Evolutionary conservation across 2,113 vertebrate genomes (phyloP), one percentile per base, ranked within the genome.

Genomic region (Chionodraco myersi): DNA sequence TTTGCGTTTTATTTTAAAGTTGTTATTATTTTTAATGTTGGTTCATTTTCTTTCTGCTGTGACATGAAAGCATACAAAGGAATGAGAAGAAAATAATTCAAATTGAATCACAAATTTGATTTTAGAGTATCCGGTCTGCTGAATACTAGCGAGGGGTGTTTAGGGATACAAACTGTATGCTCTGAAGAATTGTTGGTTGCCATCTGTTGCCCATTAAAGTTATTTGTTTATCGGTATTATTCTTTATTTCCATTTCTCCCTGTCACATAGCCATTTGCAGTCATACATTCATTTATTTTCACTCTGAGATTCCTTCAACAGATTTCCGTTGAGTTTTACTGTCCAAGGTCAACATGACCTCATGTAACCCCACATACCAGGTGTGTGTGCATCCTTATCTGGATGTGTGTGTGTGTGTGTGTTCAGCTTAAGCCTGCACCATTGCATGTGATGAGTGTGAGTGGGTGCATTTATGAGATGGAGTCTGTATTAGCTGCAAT

Each of bases 131-230:
- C 53, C 86, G 87, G 88, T 57, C 78, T 80, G 48, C 70, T 85
- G 67, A 52, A 71, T 82, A 69, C 76, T 48, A 80, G 49, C 9
- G 44, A 26, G 9, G 47, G 21, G 48, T 18, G 23, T 58, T 13
- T 51, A 79, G 80, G 58, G 23, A 81, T 76, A 73, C 45, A 65
- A 83, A 82, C 69, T 91, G 90, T 93, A 86, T 89, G 78, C 72
- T 90, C 79, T 81, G 68, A 86, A 64, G 75, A 89, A 48, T 66
- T 61, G 89, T 86, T 87, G 65, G 76, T 91, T 93, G 88, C 90
- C 87, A 89, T 92, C 65, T 91, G 80, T 93, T 92, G 80, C 85
- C 85, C 82, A 93, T 93, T 94, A 93, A 94, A 94, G 82, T 82
- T 91, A 88, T 90, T 91, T 89, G 86, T 92, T 93, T 91, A 88